These are phyloP conservation scores for Hydrochoerus hydrochaeris DNA, from an alignment of 2,113 vertebrate genomes.

Conservation along the genomic window DNA sequence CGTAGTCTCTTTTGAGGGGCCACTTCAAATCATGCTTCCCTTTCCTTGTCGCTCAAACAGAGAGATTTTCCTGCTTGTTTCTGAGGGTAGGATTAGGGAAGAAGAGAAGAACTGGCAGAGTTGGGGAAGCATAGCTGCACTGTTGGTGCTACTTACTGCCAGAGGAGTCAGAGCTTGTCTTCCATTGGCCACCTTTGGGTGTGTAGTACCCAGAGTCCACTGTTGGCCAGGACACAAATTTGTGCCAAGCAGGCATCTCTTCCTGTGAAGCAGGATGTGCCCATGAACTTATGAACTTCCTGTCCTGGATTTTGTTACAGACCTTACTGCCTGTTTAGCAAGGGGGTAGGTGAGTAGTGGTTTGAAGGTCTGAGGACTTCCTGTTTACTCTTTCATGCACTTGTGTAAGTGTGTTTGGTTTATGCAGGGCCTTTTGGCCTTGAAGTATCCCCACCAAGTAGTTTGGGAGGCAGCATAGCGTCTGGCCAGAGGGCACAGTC, in stretches of 20 bases:
- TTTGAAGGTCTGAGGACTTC: neutral
- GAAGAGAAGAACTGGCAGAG: too few species aligned
- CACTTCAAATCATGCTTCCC: neutral
- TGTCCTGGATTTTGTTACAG: neutral
- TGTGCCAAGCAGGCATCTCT: neutral
- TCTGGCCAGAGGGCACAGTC: neutral
- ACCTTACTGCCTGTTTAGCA: neutral
- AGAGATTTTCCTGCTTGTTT: neutral
- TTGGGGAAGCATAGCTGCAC: fast-evolving
- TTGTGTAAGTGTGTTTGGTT: neutral
- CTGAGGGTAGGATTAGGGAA: neutral
- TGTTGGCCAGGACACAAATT: neutral
- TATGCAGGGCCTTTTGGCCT: neutral
- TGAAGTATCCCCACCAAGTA: fast-evolving
- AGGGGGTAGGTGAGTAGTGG: neutral
- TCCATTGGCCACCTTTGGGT: neutral
- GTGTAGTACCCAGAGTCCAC: too few species aligned
- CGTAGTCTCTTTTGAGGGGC: too few species aligned
- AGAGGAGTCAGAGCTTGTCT: neutral
- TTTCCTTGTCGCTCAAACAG: neutral
- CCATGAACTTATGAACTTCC: neutral
- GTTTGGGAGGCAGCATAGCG: neutral
- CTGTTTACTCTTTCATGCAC: fast-evolving
- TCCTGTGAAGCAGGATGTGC: neutral
- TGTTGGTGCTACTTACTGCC: neutral